These are phyloP conservation scores for Onychomys torridus DNA, from an alignment of 2,797 vertebrate species.

Conservation along the genomic window DNA sequence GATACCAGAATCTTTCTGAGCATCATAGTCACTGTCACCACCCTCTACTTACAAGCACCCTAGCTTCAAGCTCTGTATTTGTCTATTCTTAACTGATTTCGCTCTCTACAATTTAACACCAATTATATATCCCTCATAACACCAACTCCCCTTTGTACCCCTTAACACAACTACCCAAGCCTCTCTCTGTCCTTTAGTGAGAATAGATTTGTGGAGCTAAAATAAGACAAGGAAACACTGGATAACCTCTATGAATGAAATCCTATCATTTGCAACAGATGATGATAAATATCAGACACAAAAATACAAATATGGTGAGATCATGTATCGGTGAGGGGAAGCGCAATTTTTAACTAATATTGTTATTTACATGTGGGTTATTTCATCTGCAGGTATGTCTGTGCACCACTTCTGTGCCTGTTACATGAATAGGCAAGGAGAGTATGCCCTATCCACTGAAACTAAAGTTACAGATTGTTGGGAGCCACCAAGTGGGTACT, in stretches of 20 bases:
- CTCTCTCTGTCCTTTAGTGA: neutral
- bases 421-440: neutral
- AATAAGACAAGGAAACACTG: neutral
- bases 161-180: neutral
- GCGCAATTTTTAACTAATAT: neutral
- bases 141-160: neutral
- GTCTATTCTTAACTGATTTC: neutral
- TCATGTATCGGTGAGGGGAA: neutral
- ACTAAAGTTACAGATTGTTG: neutral
- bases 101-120: neutral
- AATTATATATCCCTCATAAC: neutral
- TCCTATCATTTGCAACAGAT: neutral
- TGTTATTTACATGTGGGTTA: neutral
- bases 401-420: neutral
- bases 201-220: neutral
- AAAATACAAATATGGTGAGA: neutral
- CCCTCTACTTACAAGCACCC: neutral
- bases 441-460: neutral
- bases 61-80: neutral
- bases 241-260: neutral
- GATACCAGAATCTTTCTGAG: neutral
- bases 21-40: neutral
- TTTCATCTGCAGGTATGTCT: neutral
- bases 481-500: neutral
- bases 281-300: neutral